phyloP scores from a whole-genome alignment of 2,113 vertebrate genomes.

The Clarias gariepinus region DNA sequence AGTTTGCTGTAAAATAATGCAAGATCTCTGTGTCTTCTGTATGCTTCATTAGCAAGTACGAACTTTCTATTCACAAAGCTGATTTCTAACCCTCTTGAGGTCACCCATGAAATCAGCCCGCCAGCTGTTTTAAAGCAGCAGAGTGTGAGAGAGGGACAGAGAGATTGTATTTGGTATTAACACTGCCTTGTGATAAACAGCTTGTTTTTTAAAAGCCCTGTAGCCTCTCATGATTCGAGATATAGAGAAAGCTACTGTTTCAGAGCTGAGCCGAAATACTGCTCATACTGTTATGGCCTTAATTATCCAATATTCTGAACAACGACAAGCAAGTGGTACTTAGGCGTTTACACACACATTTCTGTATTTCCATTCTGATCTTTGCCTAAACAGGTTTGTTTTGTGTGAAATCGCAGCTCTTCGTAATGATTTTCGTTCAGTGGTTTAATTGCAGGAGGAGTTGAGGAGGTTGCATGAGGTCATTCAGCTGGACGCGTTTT shows the following conservation, averaged over 20 bases:
- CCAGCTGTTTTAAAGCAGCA: background rate
- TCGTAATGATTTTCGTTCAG: background rate
- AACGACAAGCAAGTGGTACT: no score
- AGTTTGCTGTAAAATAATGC: background rate
- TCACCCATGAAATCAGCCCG: background rate
- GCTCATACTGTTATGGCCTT: background rate
- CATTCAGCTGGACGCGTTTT: slow-evolving; percentile 11
- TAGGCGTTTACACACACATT: background rate
- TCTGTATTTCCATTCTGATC: background rate
- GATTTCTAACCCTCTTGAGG: background rate
- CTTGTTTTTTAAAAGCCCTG: background rate
- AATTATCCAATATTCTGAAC: background rate
- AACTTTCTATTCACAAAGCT: background rate
- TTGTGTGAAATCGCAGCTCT: background rate
- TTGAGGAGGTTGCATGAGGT: background rate
- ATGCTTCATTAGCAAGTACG: background rate
- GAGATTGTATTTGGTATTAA: background rate
- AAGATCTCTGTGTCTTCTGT: background rate
- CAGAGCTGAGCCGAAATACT: background rate
- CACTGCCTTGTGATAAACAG: background rate
- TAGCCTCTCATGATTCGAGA: background rate
- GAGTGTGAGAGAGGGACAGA: background rate
- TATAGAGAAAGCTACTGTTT: background rate
- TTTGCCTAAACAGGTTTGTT: background rate
- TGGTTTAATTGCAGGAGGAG: background rate